A percentile compares a stretch with the other conserved stretches of the same genome.
phyloP scores from a whole-genome alignment of 2,888 invertebrate species.

The Phaonia tiefii region DNA sequence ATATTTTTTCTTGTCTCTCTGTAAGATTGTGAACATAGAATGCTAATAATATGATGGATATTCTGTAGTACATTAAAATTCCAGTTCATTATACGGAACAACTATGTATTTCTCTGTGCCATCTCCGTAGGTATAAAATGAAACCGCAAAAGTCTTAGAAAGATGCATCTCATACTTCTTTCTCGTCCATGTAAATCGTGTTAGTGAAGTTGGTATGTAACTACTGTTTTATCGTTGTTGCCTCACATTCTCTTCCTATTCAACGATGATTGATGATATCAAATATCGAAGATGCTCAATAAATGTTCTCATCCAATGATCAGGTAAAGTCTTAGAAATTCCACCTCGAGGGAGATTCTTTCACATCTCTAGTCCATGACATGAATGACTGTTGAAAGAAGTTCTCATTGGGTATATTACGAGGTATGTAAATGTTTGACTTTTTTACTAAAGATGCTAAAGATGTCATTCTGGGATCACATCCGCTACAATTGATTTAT shows the following conservation, averaged over 20 bases:
- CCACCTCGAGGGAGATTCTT: constrained; percentile 7
- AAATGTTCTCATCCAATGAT: constrained; percentile 17
- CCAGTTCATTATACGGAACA: constrained; percentile 25
- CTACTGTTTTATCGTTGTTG: neutral
- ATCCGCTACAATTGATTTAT: too few species aligned
- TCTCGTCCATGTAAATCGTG: constrained; percentile 5
- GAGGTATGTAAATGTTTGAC: too few species aligned
- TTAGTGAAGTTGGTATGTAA: neutral
- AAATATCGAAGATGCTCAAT: constrained; percentile 41
- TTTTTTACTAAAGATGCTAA: too few species aligned
- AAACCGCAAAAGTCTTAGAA: constrained; percentile 22
- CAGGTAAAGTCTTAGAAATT: constrained; percentile 12
- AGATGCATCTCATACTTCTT: neutral
- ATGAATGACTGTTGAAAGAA: neutral
- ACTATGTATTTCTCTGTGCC: constrained; percentile 2
- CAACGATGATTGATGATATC: constrained; percentile 58
- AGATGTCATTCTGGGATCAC: too few species aligned
- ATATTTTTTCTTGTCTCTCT: neutral
- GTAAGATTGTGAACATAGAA: too few species aligned
- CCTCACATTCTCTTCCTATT: neutral
- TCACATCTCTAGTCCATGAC: neutral
- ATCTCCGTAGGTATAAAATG: neutral
- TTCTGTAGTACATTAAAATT: constrained; percentile 10
- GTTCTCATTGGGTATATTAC: too few species aligned
- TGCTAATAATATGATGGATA: too few species aligned